phyloP scores from a whole-genome alignment of 2,797 vertebrate species.

The Moxostoma hubbsi region DNA sequence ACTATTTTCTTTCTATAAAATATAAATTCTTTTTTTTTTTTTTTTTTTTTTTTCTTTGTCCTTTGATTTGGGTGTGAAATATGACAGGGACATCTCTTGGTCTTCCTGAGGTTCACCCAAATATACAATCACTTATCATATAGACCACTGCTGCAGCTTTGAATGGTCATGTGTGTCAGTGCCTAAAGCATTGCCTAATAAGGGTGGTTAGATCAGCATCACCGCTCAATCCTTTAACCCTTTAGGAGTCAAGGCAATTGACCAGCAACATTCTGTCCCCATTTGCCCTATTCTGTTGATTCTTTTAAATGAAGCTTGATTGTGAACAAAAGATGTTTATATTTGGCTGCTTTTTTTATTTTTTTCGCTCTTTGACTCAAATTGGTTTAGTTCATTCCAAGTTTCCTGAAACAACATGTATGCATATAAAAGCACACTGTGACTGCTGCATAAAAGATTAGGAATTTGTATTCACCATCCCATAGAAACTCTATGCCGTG shows the following conservation, averaged over 20 bases:
- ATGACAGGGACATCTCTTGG: too few species aligned
- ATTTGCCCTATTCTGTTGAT: background rate
- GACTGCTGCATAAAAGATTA: background rate
- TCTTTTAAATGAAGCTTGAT: slow-evolving; percentile 18
- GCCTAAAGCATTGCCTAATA: background rate
- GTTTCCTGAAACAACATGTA: background rate
- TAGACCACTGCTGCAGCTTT: background rate
- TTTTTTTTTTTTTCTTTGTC: background rate
- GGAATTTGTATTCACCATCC: background rate
- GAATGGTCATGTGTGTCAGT: background rate
- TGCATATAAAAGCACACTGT: background rate
- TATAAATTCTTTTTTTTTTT: too few species aligned
- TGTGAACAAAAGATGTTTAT: slow-evolving; percentile 10
- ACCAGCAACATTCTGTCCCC: background rate
- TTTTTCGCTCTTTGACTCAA: background rate
- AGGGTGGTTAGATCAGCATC: background rate
- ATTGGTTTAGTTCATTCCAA: background rate
- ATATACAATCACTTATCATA: background rate
- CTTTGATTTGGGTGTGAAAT: too few species aligned
- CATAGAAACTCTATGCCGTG: background rate
- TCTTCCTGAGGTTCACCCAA: too few species aligned
- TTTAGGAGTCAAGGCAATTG: background rate
- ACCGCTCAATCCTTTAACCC: background rate
- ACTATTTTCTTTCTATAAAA: too few species aligned
- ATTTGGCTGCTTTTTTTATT: background rate